A percentile compares a stretch with the other conserved stretches of the same genome.
phyloP scores from a whole-genome alignment of 2,888 invertebrate genomes.

The Athalia cordata region DNA sequence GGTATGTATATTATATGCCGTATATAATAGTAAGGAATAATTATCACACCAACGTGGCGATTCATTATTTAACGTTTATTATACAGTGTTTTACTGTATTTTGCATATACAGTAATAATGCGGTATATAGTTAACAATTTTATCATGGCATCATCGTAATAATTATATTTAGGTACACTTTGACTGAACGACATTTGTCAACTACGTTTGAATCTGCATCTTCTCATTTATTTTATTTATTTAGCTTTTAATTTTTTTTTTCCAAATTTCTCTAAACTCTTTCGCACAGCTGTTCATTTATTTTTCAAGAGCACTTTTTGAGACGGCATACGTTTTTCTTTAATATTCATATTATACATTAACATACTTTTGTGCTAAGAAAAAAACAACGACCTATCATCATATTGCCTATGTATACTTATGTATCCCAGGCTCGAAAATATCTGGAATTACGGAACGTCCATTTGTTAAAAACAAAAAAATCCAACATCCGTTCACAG shows the following conservation, averaged over 20 bases:
- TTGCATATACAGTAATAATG: constrained; percentile 52
- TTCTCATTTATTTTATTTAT: not conserved
- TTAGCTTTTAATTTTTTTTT: not conserved
- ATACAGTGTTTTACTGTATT: constrained; percentile 53
- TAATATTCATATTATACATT: constrained; percentile 27
- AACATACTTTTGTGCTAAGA: constrained; percentile 38
- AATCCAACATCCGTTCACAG: too few relatives aligned
- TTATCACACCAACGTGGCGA: constrained; percentile 5
- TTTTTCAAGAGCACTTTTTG: constrained; percentile 70
- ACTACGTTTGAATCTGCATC: not conserved
- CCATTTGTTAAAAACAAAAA: too few relatives aligned
- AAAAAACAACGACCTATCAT: constrained; percentile 17
- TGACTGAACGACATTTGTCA: constrained; percentile 37
- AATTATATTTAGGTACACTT: constrained; percentile 42
- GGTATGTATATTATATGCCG: too few relatives aligned
- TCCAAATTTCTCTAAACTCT: constrained; percentile 1
- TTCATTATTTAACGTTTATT: constrained; percentile 54
- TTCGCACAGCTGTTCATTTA: constrained; percentile 49
- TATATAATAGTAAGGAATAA: not conserved
- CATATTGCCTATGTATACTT: not conserved
- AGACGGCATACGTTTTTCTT: constrained; percentile 66
- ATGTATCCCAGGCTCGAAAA: constrained; percentile 42
- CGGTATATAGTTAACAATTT: constrained; percentile 50
- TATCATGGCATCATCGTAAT: not conserved
- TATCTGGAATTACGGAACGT: constrained; percentile 18